A percentile compares a stretch with the other conserved stretches of the same genome.
These are phyloP conservation scores for Intellagama lesueurii DNA, from an alignment of 2,797 vertebrate species.

Conservation along the genomic window DNA sequence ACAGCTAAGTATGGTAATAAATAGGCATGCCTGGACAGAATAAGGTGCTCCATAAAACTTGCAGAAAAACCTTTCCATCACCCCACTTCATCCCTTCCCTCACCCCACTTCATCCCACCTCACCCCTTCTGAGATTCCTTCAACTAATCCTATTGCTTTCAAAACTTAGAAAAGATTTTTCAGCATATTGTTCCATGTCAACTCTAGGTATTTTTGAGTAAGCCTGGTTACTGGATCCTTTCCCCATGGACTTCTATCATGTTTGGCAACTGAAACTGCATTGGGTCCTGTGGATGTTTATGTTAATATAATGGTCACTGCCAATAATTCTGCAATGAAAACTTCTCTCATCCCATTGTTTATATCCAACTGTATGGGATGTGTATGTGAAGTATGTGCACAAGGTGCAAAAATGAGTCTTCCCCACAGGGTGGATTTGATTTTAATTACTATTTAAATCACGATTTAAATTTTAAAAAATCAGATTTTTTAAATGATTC, in stretches of 20 bases:
- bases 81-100: background rate
- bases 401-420: too few species aligned
- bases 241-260: too few species aligned
- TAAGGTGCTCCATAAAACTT: slow-evolving; percentile 9
- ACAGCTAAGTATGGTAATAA: slow-evolving; percentile 63
- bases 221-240: background rate
- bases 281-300: background rate
- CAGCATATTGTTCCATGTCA: background rate
- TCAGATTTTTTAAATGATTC: too few species aligned
- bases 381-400: too few species aligned
- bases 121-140: background rate
- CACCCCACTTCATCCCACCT: background rate
- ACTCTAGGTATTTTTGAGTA: background rate
- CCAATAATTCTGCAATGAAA: too few species aligned
- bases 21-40: slow-evolving; percentile 58
- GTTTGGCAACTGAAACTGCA: background rate
- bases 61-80: background rate
- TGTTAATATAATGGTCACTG: too few species aligned
- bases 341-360: too few species aligned
- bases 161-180: background rate
- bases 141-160: background rate
- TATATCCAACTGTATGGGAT: too few species aligned
- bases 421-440: too few species aligned
- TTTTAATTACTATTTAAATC: too few species aligned
- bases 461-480: too few species aligned